These are phyloP conservation scores for Perca flavescens DNA, from an alignment of 2,113 vertebrate species.

Conservation along the genomic window DNA sequence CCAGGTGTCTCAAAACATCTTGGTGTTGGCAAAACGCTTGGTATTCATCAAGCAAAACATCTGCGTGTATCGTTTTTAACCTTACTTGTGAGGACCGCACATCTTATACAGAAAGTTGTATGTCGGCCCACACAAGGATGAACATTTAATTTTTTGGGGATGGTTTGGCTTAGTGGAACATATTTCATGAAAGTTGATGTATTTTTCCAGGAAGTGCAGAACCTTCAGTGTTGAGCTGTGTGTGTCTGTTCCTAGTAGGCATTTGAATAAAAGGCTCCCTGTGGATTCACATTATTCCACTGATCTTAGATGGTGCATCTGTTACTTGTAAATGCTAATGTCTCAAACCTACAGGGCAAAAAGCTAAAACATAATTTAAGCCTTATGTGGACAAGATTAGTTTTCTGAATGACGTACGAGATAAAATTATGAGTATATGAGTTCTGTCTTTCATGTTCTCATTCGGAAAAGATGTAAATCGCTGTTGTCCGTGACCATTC, in stretches of 20 bases:
- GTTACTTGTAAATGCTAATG: conserved; percentile 43
- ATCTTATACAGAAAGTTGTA: neutral
- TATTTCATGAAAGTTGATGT: conserved; percentile 23
- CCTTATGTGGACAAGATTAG: neutral
- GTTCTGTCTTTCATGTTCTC: conserved; percentile 17
- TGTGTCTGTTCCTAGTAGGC: conserved; percentile 20
- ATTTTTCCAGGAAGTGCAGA: conserved; percentile 5
- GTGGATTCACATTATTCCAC: conserved; percentile 30
- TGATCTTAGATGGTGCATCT: conserved; percentile 36
- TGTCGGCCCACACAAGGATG: neutral
- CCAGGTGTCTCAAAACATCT: conserved; percentile 56
- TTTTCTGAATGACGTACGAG: conserved; percentile 18
- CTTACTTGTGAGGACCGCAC: conserved; percentile 17
- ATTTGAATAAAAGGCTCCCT: conserved; percentile 19
- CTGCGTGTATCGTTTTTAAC: conserved; percentile 28
- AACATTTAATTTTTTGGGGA: neutral
- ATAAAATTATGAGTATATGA: conserved; percentile 17
- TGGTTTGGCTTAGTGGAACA: conserved; percentile 22
- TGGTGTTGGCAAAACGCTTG: conserved; percentile 15
- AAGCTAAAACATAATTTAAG: conserved; percentile 8
- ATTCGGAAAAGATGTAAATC: neutral
- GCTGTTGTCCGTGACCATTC: neutral
- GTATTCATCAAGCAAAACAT: conserved; percentile 54
- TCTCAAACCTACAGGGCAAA: conserved; percentile 10
- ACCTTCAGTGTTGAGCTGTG: conserved; percentile 16